Percentiles rank a stretch among this genome's conserved stretches.
phyloP scores from a whole-genome alignment of 2,888 invertebrate species.

The Eupithecia inturbata region DNA sequence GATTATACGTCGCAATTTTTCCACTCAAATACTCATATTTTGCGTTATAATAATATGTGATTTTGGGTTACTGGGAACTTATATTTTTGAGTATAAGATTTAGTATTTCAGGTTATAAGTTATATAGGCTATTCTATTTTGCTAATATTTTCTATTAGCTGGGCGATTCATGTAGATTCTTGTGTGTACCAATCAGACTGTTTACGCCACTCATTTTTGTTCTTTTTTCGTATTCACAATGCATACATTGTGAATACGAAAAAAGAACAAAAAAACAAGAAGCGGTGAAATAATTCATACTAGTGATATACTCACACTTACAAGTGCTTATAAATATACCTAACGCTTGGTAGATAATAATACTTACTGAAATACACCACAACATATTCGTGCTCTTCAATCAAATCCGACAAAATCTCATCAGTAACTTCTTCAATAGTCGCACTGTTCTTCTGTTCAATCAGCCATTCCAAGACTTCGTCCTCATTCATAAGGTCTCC shows the following conservation, averaged over 20 bases:
- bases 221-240: too few species aligned
- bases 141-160: too few species aligned
- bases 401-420: constrained; percentile 92
- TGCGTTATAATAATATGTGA: neutral
- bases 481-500: constrained; percentile 96
- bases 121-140: too few species aligned
- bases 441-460: constrained; percentile 94
- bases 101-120: too few species aligned
- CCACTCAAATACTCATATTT: too few species aligned
- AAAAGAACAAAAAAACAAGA: neutral
- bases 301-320: neutral
- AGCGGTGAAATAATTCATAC: neutral
- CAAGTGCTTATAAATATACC: neutral
- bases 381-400: constrained; percentile 96
- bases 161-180: too few species aligned
- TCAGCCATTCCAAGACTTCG: constrained; percentile 94
- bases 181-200: too few species aligned
- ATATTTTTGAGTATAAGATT: too few species aligned
- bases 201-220: too few species aligned
- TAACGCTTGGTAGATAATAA: neutral
- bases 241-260: too few species aligned
- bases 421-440: constrained; percentile 98
- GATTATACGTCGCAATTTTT: too few species aligned
- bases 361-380: constrained; percentile 95
- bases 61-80: too few species aligned